Base-by-base conservation (phyloP, 2,888 invertebrate species). In the Morpho helenor region DNA sequence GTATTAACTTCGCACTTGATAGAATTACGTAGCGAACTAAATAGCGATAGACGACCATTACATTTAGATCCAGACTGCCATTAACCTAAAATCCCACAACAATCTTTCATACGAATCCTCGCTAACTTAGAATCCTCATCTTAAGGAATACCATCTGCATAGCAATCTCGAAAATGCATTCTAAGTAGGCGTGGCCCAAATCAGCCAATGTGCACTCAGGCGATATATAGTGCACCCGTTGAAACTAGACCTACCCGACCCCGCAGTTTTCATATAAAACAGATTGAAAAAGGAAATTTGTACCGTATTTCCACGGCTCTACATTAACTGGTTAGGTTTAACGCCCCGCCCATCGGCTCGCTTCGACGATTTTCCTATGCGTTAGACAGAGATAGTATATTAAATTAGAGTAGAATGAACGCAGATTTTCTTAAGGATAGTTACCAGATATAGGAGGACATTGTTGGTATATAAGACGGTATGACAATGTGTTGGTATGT, bases 141-240 rank as follows among this genome's bases (percentile, higher is more conserved):
- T 84, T 79, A 70, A 71, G 65, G 74, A 76, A 76, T 76, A 73
- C 78, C 80, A 80, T 82, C 83, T 87, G 87, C 87, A 87, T 84
- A 83, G 86, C 83, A 88, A 88, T 88, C 88, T 89, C 83, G 80
- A 79, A 84, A 88, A 87, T 90, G 89, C 89, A 89, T 90, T 90
- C 82, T 80, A 76, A 76, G 76, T 82, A 72, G 92, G 91, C 87
- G 89, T 86, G 88, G 87, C 72, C 74, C 79, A 75, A 79, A 81
- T 82, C 88, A 84, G 81, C 90, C 91, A 91, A 91, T 91, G 91
- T 90, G 86, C 88, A 91, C 59, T 88, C 87, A 89, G 84, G 88
- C 91, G 89, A 84, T 87, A 84, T 87, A 79, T 89, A 87, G 84
- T 76, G 75, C 83, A 78, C 66, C 87, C 84, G 84, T 22, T 53